phyloP scores from a whole-genome alignment of 1,140 invertebrate species.

The Trinorchestia longiramus region DNA sequence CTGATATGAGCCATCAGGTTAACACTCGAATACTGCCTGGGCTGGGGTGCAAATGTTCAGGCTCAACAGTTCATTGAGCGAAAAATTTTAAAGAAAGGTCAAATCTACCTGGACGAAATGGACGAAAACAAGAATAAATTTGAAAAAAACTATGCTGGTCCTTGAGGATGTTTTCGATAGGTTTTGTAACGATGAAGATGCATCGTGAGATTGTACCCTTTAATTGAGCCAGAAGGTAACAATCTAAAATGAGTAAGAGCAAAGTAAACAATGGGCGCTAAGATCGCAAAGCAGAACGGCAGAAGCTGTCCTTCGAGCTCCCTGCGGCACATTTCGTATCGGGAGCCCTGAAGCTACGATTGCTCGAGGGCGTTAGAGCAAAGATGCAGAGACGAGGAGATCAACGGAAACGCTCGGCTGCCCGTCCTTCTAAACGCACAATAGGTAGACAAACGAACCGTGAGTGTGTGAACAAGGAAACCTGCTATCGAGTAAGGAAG shows the following conservation, averaged over 20 bases:
- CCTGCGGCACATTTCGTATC: not conserved
- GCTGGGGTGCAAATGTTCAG: not conserved
- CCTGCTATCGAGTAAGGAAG: not conserved
- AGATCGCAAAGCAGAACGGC: not conserved
- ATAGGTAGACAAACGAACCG: slow-evolving; percentile 37
- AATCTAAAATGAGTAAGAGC: not conserved
- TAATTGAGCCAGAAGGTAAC: not conserved
- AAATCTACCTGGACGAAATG: not conserved
- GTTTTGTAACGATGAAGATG: not conserved
- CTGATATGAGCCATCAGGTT: not conserved
- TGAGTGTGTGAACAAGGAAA: slow-evolving; percentile 37
- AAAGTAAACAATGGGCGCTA: not conserved
- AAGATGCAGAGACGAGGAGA: not conserved
- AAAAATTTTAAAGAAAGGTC: not conserved
- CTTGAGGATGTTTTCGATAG: not conserved
- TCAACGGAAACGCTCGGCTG: slow-evolving; percentile 48
- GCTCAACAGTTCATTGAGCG: not conserved
- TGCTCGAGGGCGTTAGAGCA: not conserved
- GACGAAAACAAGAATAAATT: not conserved
- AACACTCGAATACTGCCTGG: no score
- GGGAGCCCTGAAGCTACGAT: slow-evolving; percentile 21
- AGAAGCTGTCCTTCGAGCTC: not conserved
- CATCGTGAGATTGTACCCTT: not conserved
- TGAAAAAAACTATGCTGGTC: not conserved
- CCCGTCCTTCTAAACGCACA: slow-evolving; percentile 29